A percentile compares a stretch with the other conserved stretches of the same genome.
Conservation (phyloP, 2,797 vertebrate species). For the Rhinichthys osculus region DNA sequence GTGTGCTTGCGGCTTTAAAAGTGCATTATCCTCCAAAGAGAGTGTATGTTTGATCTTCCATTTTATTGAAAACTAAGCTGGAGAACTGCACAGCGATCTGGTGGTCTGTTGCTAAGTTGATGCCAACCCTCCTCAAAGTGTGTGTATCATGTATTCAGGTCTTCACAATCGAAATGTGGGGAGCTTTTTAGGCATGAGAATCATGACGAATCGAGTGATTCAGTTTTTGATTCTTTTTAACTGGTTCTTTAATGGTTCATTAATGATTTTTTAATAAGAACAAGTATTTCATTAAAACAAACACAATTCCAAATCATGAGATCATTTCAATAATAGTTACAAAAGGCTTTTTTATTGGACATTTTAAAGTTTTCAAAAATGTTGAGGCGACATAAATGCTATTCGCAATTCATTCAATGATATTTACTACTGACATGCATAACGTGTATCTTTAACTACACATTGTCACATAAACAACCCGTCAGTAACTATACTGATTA, state of each 20-base stretch:
- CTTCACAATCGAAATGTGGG: not conserved
- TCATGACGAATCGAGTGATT: not conserved
- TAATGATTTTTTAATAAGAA: not conserved
- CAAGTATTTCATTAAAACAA: not conserved
- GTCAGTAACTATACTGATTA: not conserved
- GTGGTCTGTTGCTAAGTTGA: not conserved
- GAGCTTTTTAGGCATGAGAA: not conserved
- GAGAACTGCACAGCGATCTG: not conserved
- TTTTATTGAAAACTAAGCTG: not conserved
- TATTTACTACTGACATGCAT: not conserved
- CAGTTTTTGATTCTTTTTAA: not conserved
- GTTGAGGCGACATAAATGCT: not conserved
- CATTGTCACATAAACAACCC: not conserved
- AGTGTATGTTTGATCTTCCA: conserved; percentile 13
- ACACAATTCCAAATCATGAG: not conserved
- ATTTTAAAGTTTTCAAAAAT: not conserved
- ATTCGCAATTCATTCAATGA: not conserved
- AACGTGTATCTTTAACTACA: not conserved
- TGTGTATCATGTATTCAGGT: not conserved
- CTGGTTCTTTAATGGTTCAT: not conserved
- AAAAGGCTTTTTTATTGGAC: no score
- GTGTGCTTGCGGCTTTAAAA: conserved; percentile 1
- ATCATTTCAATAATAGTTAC: not conserved
- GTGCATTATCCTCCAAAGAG: not conserved
- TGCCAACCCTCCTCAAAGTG: not conserved